Evolutionary conservation across 2,113 vertebrate species (phyloP), one percentile per base, ranked within the genome.

Genomic region (Rallus limicola): DNA sequence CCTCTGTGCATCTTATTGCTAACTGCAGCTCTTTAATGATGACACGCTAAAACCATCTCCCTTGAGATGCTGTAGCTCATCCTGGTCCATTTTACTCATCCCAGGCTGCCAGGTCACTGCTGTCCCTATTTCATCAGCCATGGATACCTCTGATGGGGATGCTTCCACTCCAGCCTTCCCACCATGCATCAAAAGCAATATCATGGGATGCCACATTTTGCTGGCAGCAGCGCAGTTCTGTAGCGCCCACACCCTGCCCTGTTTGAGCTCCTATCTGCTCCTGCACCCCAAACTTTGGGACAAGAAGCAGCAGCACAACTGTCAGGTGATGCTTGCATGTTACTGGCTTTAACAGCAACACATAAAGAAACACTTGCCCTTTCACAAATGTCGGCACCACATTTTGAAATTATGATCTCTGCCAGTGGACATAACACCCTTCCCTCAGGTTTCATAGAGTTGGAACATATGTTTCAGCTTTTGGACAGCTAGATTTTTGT

Each of bases 271-370:
- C 24, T 31, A 58, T 26, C 40, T 1, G 3, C 26, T 38, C 44
- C 50, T 6, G 2, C 44, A 65, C 44, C 26, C n/a, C 34, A 8
- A 3, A n/a, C 33, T 63, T 83, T 71, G 31, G 36, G 36, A 28
- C 0, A 0, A 72, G 64, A 20, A 68, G 46, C 31, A 58, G 31
- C 0, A 90, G 6, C 2, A 4, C 5, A 2, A 7, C 69, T 86
- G 29, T 17, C 0, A 1, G 0, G 38, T 6, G 24, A 71, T 42
- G 48, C 58, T 72, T 24, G 16, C 6, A 1, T 1, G 0, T 48
- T 13, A 38, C 38, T 36, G 44, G 5, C 34, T 76, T 87, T 36
- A 69, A 23, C 5, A 50, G 11, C 13, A 71, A 12, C 34, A 58
- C 16, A 7, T 0, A 1, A 52, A 75, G 60, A 84, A 80, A 59